A percentile compares a stretch with the other conserved stretches of the same genome.
Conservation (phyloP, 2,888 invertebrate species). For the Drosophila ustulata region DNA sequence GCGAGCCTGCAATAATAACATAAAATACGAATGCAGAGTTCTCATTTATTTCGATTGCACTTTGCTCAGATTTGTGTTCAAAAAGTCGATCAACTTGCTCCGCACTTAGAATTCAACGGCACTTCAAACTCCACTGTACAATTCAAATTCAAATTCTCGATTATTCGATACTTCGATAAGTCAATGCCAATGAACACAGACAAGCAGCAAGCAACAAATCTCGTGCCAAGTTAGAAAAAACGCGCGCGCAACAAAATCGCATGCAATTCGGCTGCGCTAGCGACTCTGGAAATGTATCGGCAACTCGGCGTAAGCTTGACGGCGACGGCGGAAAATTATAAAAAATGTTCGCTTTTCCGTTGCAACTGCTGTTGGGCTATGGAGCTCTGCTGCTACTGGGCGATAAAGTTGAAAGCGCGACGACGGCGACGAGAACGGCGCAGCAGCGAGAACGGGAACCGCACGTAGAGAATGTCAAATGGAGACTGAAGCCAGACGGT, state of each 20-base stretch:
- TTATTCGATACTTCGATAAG: background rate
- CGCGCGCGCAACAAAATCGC: conserved; percentile 70
- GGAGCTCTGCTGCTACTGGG: conserved; percentile 40
- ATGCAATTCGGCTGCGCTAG: conserved; percentile 43
- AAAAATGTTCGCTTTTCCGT: conserved; percentile 22
- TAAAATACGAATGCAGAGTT: background rate
- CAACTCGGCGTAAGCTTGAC: conserved; percentile 30
- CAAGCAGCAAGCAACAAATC: conserved; percentile 38
- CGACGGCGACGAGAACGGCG: conserved; percentile 45
- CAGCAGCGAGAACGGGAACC: conserved; percentile 77
- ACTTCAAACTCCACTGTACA: conserved; percentile 5
- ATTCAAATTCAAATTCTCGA: background rate
- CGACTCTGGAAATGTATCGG: conserved; percentile 41
- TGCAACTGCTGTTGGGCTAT: conserved; percentile 9
- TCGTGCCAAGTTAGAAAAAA: conserved; percentile 35
- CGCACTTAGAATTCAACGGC: conserved; percentile 33
- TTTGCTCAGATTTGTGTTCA: background rate
- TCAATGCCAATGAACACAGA: background rate
- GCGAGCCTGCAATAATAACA: conserved; percentile 1
- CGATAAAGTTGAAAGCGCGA: conserved; percentile 54
- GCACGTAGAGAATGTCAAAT: conserved; percentile 85
- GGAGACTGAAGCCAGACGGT: conserved; percentile 82
- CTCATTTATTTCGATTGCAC: background rate
- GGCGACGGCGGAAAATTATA: conserved; percentile 29
- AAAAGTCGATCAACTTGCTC: background rate